Percentiles rank a stretch among this genome's conserved stretches.
These are phyloP conservation scores for Ormyrus labotus DNA, from an alignment of 2,888 invertebrate genomes.

Conservation along the genomic window DNA sequence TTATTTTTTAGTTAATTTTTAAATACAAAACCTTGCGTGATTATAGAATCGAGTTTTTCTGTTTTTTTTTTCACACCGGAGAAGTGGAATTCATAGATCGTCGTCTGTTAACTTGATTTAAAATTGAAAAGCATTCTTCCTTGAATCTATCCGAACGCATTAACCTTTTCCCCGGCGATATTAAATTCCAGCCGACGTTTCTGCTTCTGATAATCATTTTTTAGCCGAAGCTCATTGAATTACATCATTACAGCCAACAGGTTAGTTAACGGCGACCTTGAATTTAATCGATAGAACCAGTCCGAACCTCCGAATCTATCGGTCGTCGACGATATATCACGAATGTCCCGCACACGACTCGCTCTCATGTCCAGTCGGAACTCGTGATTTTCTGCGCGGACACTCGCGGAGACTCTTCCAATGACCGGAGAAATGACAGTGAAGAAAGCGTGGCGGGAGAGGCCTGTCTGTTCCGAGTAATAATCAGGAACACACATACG, in stretches of 20 bases:
- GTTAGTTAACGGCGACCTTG: not conserved
- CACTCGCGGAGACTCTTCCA: constrained; percentile 31
- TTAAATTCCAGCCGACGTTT: not conserved
- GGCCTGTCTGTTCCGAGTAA: constrained; percentile 50
- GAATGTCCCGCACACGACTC: not conserved
- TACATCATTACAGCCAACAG: not conserved
- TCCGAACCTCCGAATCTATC: not conserved
- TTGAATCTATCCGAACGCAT: no score
- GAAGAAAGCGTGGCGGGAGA: constrained; percentile 73
- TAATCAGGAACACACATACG: constrained; percentile 31
- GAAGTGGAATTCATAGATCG: no score
- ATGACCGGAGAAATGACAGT: constrained; percentile 66
- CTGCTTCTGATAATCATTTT: not conserved
- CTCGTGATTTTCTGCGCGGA: constrained; percentile 32
- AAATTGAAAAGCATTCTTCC: no score
- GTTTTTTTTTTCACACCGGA: no score
- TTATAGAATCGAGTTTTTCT: no score
- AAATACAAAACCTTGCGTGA: no score
- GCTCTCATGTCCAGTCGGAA: not conserved
- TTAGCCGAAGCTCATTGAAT: not conserved
- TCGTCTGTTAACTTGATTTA: no score
- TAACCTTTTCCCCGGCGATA: no score
- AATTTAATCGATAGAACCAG: not conserved
- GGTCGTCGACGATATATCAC: no score
- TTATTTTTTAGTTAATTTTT: no score